Conservation (phyloP, 2,888 invertebrate species). For the Zygothrica quintamaculata region DNA sequence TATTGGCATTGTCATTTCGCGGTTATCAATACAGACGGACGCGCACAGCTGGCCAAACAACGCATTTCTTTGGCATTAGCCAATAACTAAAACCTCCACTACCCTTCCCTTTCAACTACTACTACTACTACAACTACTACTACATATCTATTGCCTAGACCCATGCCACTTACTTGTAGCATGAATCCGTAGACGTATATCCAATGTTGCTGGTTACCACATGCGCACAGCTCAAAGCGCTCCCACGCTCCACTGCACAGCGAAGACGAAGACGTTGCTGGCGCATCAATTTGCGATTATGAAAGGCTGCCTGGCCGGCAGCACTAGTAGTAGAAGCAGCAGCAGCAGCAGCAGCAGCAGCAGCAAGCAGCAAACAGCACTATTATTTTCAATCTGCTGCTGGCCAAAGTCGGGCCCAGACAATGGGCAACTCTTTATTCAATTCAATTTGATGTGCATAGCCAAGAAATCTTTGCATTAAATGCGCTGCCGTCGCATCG, state of each 20-base stretch:
- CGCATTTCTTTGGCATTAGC: conserved; percentile 65
- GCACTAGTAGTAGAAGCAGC: conserved; percentile 35
- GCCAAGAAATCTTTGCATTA: conserved; percentile 73
- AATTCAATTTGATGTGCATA: conserved; percentile 71
- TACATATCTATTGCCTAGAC: too few relatives aligned
- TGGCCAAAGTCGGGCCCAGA: conserved; percentile 40
- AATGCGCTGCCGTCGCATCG: conserved; percentile 70
- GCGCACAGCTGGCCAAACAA: conserved; percentile 66
- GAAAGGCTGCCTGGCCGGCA: conserved; percentile 74
- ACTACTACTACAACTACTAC: too few relatives aligned
- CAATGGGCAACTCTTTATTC: conserved; percentile 72
- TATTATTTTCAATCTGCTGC: conserved; percentile 45
- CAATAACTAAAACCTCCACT: conserved; percentile 52
- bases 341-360: conserved; percentile 31
- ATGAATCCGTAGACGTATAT: conserved; percentile 17
- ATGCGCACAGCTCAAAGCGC: conserved; percentile 63
- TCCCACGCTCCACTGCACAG: conserved; percentile 78
- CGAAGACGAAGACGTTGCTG: conserved; percentile 60
- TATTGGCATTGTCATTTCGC: conserved; percentile 73
- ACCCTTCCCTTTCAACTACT: neutral
- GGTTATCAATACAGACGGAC: conserved; percentile 66
- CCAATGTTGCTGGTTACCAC: conserved; percentile 42
- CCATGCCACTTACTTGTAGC: too few relatives aligned
- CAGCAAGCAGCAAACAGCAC: conserved; percentile 36
- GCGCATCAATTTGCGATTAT: conserved; percentile 79